These are phyloP conservation scores for Leistus spinibarbis DNA, from an alignment of 2,888 invertebrate species.

Conservation along the genomic window DNA sequence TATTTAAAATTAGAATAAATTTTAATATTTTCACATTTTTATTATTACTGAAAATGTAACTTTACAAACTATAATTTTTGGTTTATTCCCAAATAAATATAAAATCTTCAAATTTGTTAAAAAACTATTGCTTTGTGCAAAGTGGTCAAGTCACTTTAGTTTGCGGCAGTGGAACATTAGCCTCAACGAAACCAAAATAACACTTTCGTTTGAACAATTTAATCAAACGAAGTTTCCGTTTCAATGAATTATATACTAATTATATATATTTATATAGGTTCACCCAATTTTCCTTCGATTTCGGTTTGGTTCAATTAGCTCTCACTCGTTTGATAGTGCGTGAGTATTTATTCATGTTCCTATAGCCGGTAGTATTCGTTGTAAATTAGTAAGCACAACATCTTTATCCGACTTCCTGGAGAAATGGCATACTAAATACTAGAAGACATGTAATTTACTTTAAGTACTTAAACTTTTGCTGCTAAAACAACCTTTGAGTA, in stretches of 20 bases:
- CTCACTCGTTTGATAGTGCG: background rate
- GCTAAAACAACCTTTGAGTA: slow-evolving; percentile 23
- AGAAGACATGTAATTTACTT: slow-evolving; percentile 27
- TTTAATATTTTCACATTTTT: no score
- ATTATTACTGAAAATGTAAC: no score
- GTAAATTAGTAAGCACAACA: background rate
- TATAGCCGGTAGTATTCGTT: background rate
- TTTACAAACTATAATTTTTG: no score
- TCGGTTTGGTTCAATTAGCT: background rate
- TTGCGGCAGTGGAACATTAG: no score
- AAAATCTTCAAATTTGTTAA: no score
- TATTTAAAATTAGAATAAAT: no score
- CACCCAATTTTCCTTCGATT: background rate
- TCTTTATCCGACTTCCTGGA: slow-evolving; percentile 35
- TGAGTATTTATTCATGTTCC: slow-evolving; percentile 8
- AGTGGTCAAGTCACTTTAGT: no score
- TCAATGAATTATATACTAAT: background rate
- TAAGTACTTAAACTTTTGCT: slow-evolving; percentile 35
- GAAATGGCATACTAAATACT: slow-evolving; percentile 33
- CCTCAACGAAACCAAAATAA: background rate
- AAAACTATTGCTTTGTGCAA: no score
- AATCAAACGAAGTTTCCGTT: background rate
- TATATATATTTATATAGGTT: background rate
- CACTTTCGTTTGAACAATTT: background rate
- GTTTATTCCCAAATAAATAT: no score